Base-by-base conservation (phyloP, 2,888 invertebrate species). In the Melolontha melolontha region DNA sequence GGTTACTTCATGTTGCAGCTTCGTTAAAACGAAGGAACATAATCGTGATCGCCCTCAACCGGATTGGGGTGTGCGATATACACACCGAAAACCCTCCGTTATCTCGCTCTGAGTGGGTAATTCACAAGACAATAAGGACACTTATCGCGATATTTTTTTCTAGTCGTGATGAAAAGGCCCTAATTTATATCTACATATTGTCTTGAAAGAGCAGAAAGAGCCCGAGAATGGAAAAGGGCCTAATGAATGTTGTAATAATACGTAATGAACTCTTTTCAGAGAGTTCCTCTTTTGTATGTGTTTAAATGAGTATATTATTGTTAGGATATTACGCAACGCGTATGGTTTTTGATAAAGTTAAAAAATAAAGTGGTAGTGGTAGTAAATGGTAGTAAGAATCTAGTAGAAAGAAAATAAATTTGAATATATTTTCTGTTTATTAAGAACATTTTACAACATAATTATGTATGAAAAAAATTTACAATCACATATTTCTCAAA, bases 1-100 rank as follows among this genome's bases (percentile, higher is more conserved):
- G 66, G 66, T 66, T 66, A 66, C 66, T 66, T 34, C 55, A 7
- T 57, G 66, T 66, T 39, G 29, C 66, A 42, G 27, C 64, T 52
- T 64, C 64, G 64, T 52, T 64, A 64, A 42, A 27, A n/a, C 17
- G 42, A 12, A 22, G 42, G 34, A 34, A 34, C 50, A 27, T 50
- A 50, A 50, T 50, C 50, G 27, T 50, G 22, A 50, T 50, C 27
- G 50, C 27, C 50, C 22, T 22, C 6, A 10, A 34, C 34, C 34
- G 34, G 34, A 34, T 34, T 34, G 34, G 34, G 34, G 10, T 34
- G 34, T 34, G 10, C 34, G 34, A 34, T 34, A 34, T 34, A 34
- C 7, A 34, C 34, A 34, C 59, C 59, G 16, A 59, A 44, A 59
- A 59, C 44, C 59, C 59, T 59, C 59, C 59, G 44, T 59, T 59